Conservation (phyloP, 1,140 invertebrate species). For the Habropoda laboriosa region DNA sequence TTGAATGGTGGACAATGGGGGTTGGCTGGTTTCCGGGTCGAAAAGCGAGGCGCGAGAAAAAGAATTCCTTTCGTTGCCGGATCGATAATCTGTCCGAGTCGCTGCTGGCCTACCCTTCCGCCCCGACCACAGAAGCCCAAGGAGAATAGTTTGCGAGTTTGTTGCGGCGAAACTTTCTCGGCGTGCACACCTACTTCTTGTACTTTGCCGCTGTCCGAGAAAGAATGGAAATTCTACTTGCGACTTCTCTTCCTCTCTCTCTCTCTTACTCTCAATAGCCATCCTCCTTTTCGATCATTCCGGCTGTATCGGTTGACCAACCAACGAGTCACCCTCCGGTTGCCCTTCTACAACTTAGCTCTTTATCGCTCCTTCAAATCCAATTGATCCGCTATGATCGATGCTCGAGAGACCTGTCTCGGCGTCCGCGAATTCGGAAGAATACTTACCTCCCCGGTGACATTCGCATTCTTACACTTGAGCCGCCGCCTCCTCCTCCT, state of each 20-base stretch:
- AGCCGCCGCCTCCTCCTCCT: no score
- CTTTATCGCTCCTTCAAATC: no score
- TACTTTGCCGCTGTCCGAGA: not conserved
- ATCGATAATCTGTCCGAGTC: slow-evolving; percentile 55
- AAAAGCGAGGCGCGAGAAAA: slow-evolving; percentile 50
- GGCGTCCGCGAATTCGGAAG: no score
- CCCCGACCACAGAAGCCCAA: not conserved
- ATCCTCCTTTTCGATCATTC: no score
- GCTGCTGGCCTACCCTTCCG: slow-evolving; percentile 1
- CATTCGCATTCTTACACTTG: slow-evolving; percentile 60
- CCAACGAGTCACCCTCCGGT: no score
- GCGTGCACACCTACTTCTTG: slow-evolving; percentile 10
- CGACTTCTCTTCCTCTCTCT: no score
- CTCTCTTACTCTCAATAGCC: no score
- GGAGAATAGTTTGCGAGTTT: slow-evolving; percentile 34
- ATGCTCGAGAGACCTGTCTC: no score
- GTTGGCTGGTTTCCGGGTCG: slow-evolving; percentile 45
- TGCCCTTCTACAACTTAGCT: no score
- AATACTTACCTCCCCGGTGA: slow-evolving; percentile 67
- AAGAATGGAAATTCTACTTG: slow-evolving; percentile 11
- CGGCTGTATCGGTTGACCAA: no score
- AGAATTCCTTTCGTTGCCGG: slow-evolving; percentile 48
- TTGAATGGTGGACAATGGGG: not conserved
- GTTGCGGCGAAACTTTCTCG: slow-evolving; percentile 31
- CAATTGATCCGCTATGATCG: no score